Percentiles rank a stretch among this genome's conserved stretches.
phyloP scores from a whole-genome alignment of 2,888 invertebrate species.

The Endomychus coccineus region DNA sequence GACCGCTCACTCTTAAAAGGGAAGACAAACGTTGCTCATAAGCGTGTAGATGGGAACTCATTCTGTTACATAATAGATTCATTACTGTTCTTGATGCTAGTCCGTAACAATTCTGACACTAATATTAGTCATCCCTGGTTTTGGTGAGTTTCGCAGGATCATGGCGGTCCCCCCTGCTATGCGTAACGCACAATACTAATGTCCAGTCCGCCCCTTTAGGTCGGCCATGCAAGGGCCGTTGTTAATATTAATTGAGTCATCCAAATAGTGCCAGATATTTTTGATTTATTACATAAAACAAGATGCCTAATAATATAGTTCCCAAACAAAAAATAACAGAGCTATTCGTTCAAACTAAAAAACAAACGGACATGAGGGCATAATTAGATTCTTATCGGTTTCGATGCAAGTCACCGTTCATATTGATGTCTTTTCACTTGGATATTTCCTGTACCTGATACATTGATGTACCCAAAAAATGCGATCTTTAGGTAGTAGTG shows the following conservation, averaged over 20 bases:
- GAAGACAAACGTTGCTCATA: constrained; percentile 14
- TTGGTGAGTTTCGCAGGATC: constrained; percentile 30
- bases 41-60: constrained; percentile 23
- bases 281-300: constrained; percentile 24
- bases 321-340: neutral
- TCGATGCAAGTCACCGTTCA: no score
- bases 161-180: constrained; percentile 14
- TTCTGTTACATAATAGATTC: constrained; percentile 40
- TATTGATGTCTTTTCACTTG: no score
- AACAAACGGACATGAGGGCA: neutral
- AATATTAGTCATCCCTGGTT: constrained; percentile 40
- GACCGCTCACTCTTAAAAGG: neutral
- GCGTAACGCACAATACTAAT: constrained; percentile 16
- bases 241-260: constrained; percentile 34
- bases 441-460: no score
- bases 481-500: no score
- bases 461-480: no score
- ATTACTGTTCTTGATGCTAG: constrained; percentile 39
- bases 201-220: constrained; percentile 21
- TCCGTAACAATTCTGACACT: constrained; percentile 36
- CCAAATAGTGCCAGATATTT: constrained; percentile 24
- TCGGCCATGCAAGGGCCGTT: constrained; percentile 19
- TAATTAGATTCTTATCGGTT: neutral
- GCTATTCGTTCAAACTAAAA: neutral
- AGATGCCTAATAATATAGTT: neutral